Percentiles rank a stretch among this genome's conserved stretches.
Conservation (phyloP, 2,797 vertebrate species). For the Chiroxiphia lanceolata region DNA sequence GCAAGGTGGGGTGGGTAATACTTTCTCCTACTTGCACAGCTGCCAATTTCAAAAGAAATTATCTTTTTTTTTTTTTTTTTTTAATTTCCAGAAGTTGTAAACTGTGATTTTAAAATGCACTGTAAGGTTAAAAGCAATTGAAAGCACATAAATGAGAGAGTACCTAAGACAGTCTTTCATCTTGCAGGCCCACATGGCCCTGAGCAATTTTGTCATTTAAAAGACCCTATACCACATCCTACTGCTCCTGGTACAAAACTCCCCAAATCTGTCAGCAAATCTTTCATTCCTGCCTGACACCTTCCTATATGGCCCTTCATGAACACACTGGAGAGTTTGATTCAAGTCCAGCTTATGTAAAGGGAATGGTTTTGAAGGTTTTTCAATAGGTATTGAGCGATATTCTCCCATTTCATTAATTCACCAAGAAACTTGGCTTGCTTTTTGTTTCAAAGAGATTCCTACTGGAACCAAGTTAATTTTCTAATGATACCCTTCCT, state of each 20-base stretch:
- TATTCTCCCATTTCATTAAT: background rate
- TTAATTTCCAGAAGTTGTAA: background rate
- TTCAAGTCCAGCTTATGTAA: background rate
- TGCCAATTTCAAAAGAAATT: background rate
- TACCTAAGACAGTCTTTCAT: background rate
- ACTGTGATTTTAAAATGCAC: slow-evolving; percentile 35
- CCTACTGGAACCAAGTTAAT: background rate
- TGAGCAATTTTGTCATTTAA: background rate
- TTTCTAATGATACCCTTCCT: background rate
- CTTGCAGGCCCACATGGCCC: background rate
- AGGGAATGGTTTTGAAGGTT: background rate
- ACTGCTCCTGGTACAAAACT: background rate
- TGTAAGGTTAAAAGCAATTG: slow-evolving; percentile 11
- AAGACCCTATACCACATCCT: background rate
- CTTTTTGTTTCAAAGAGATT: background rate
- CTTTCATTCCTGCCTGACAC: background rate
- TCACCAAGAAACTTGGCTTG: background rate
- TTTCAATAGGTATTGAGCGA: background rate
- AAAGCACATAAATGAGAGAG: background rate
- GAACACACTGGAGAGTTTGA: background rate
- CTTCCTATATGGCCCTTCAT: background rate
- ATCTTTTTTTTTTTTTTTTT: background rate
- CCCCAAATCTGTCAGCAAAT: background rate
- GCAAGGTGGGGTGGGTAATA: background rate
- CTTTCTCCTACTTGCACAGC: background rate